phyloP scores from a whole-genome alignment of 1,140 invertebrate species.

The Stratiolaelaps scimitus region DNA sequence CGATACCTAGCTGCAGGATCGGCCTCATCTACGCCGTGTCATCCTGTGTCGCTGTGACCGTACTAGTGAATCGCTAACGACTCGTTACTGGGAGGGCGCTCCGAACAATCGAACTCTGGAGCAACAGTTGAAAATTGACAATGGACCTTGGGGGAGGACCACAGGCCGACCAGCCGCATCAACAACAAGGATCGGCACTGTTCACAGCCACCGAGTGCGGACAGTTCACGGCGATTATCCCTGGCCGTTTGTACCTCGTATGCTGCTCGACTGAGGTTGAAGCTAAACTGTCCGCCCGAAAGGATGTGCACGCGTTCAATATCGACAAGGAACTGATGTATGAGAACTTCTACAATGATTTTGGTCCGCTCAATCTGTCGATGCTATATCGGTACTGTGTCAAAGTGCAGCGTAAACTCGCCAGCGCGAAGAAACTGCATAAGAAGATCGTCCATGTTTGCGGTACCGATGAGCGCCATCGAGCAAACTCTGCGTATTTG shows the following conservation, averaged over 20 bases:
- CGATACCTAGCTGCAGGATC: no score
- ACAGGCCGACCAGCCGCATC: no score
- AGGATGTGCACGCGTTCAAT: slow-evolving; percentile 7
- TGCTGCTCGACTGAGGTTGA: neutral
- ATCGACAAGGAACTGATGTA: slow-evolving; percentile 13
- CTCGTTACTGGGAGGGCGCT: no score
- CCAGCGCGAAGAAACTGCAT: slow-evolving; percentile 5
- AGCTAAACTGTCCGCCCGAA: neutral
- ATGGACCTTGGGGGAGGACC: no score
- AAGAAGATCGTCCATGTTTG: slow-evolving; percentile 15
- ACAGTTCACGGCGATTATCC: slow-evolving; percentile 18
- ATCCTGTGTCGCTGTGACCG: no score
- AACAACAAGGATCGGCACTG: no score
- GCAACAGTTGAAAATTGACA: no score
- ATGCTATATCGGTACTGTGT: slow-evolving; percentile 19
- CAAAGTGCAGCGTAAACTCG: neutral
- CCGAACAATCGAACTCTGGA: no score
- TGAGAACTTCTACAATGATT: slow-evolving; percentile 25
- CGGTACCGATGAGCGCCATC: neutral
- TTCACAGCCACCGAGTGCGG: neutral
- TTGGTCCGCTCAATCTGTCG: slow-evolving; percentile 15
- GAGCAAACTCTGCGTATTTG: slow-evolving; percentile 1
- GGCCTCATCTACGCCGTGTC: no score
- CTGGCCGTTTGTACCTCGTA: slow-evolving; percentile 17
- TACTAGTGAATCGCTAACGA: no score